phyloP scores from a whole-genome alignment of 2,888 invertebrate species.

The Acanthacorydalis orientalis region DNA sequence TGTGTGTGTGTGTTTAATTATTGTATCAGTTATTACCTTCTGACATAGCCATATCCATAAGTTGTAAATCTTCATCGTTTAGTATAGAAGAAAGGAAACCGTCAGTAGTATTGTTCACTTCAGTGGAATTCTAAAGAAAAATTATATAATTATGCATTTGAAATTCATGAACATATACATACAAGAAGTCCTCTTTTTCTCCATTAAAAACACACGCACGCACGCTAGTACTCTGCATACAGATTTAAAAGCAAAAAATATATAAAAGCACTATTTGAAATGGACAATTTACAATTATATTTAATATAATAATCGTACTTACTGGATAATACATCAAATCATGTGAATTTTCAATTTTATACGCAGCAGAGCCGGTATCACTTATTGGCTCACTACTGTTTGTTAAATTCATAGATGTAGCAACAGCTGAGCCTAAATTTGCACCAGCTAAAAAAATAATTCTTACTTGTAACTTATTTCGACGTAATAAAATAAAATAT shows the following conservation, averaged over 20 bases:
- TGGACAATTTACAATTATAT: too few relatives aligned
- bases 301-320: too few relatives aligned
- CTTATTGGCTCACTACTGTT: constrained; percentile 54
- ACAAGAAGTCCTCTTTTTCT: too few relatives aligned
- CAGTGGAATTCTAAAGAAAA: constrained; percentile 38
- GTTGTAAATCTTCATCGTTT: constrained; percentile 74
- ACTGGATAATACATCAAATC: constrained; percentile 75
- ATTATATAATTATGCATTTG: background rate
- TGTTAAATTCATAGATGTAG: constrained; percentile 62
- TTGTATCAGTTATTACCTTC: constrained; percentile 44
- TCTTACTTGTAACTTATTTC: too few relatives aligned
- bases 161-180: background rate
- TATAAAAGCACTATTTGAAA: background rate
- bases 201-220: too few relatives aligned
- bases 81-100: constrained; percentile 77
- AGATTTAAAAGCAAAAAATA: background rate
- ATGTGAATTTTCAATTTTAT: constrained; percentile 49
- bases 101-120: constrained; percentile 59
- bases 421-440: constrained; percentile 55
- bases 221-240: too few relatives aligned
- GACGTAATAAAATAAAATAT: too few relatives aligned
- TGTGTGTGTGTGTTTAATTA: constrained; percentile 3
- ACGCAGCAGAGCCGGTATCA: constrained; percentile 35
- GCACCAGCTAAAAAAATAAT: constrained; percentile 32
- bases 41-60: constrained; percentile 85